phyloP scores from a whole-genome alignment of 1,140 invertebrate species.

The Idris sp. region DNA sequence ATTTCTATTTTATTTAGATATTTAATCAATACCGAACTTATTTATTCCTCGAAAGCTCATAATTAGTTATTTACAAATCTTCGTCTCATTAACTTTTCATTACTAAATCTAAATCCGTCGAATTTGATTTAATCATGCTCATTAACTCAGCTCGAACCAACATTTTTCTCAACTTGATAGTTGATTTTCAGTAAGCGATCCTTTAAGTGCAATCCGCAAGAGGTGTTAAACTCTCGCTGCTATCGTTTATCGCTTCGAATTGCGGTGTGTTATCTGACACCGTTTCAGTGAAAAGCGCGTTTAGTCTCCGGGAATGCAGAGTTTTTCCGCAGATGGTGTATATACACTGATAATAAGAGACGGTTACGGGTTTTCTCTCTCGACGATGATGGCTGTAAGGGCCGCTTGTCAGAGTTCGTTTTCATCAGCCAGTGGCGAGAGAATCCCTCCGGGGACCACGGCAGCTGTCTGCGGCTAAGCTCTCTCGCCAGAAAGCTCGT shows the following conservation, averaged over 20 bases:
- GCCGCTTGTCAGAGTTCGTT: conserved; percentile 75
- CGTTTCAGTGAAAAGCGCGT: conserved; percentile 54
- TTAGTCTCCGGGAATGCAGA: conserved; percentile 32
- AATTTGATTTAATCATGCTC: too few relatives aligned
- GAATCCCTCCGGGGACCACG: conserved; percentile 71
- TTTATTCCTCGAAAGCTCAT: too few relatives aligned
- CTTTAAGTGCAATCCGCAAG: conserved; percentile 48
- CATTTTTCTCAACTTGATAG: conserved; percentile 10
- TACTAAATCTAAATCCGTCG: too few relatives aligned
- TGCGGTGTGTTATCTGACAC: conserved; percentile 60
- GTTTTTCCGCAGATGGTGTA: conserved; percentile 49
- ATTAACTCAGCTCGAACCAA: conserved; percentile 4
- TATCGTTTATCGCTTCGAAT: conserved; percentile 46
- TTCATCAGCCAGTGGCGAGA: conserved; percentile 70
- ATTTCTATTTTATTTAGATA: too few relatives aligned
- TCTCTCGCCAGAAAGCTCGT: conserved; percentile 70
- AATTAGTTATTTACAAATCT: too few relatives aligned
- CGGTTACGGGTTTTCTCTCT: too few relatives aligned
- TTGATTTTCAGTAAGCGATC: conserved; percentile 40
- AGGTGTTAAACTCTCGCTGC: conserved; percentile 24
- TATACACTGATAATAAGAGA: conserved; percentile 34
- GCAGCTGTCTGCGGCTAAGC: conserved; percentile 75
- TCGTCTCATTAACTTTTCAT: too few relatives aligned
- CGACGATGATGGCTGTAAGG: conserved; percentile 77
- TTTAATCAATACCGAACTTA: too few relatives aligned